Percentiles rank a stretch among this genome's conserved stretches.
These are phyloP conservation scores for Temnopleurus reevesii DNA, from an alignment of 53 echinoderm and acorn worm genomes.

Conservation along the genomic window DNA sequence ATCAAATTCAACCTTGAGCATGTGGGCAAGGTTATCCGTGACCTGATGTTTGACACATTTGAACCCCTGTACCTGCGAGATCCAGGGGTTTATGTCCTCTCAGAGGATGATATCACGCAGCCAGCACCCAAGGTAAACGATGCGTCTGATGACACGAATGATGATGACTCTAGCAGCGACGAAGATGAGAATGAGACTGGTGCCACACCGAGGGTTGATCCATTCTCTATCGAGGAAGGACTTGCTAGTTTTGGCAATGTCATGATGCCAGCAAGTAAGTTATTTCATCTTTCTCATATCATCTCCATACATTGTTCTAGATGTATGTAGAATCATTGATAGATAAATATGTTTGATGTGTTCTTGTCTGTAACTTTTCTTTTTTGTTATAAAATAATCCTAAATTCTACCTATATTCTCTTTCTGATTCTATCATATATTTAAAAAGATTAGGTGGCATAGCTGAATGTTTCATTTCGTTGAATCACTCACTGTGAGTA, in stretches of 20 bases:
- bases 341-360: no score
- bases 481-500: no score
- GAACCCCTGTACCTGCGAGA: slow-evolving; percentile 84
- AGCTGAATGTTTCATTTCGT: no score
- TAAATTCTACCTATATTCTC: no score
- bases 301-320: not conserved
- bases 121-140: not conserved
- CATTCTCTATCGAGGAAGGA: slow-evolving; percentile 27
- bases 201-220: slow-evolving; percentile 31
- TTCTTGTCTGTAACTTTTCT: no score
- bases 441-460: no score
- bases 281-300: not conserved
- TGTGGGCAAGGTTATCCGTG: slow-evolving; percentile 83
- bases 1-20: slow-evolving; percentile 77
- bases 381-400: no score
- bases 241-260: slow-evolving; percentile 32
- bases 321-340: no score
- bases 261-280: slow-evolving; percentile 54
- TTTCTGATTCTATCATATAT: no score
- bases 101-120: slow-evolving; percentile 55
- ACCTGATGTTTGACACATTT: slow-evolving; percentile 93
- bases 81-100: slow-evolving; percentile 56
- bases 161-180: not conserved
- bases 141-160: not conserved
- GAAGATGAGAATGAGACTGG: slow-evolving; percentile 43